phyloP scores from a whole-genome alignment of 2,797 vertebrate species.

The Echeneis naucrates region DNA sequence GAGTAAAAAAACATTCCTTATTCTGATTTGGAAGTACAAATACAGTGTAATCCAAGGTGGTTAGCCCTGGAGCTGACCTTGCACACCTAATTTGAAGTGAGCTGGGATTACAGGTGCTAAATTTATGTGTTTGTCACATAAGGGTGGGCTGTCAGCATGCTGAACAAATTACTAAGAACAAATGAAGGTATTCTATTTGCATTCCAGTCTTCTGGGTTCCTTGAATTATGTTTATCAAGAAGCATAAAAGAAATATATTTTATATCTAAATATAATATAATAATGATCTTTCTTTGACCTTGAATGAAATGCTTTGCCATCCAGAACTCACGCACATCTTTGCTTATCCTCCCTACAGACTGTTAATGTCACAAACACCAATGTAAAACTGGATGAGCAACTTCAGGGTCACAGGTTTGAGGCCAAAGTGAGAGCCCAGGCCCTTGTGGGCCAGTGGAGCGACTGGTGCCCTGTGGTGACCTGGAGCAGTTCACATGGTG shows the following conservation, averaged over 20 bases:
- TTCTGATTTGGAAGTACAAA: background rate
- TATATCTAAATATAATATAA: too few relatives aligned
- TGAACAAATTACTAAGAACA: background rate
- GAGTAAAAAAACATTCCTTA: background rate
- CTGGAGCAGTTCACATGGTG: constrained; percentile 73
- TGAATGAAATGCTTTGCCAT: background rate
- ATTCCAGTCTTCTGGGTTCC: background rate
- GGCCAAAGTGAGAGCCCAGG: constrained; percentile 74
- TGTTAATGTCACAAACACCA: constrained; percentile 33
- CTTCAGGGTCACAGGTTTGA: constrained; percentile 66
- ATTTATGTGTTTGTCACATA: background rate
- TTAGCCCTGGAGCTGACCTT: background rate
- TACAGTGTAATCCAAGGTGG: too few relatives aligned
- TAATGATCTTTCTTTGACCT: background rate
- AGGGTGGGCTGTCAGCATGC: background rate
- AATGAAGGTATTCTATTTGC: background rate
- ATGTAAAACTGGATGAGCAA: constrained; percentile 49
- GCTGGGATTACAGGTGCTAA: background rate
- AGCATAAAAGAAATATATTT: too few relatives aligned
- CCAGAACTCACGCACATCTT: background rate
- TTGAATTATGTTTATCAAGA: too few relatives aligned
- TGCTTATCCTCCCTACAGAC: constrained; percentile 54
- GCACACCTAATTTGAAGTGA: background rate
- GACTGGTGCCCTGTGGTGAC: constrained; percentile 77
- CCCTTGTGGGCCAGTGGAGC: constrained; percentile 76